A percentile compares a stretch with the other conserved stretches of the same genome.
These are phyloP conservation scores for Okamejei kenojei DNA, from an alignment of 2,797 vertebrate genomes.

Conservation along the genomic window DNA sequence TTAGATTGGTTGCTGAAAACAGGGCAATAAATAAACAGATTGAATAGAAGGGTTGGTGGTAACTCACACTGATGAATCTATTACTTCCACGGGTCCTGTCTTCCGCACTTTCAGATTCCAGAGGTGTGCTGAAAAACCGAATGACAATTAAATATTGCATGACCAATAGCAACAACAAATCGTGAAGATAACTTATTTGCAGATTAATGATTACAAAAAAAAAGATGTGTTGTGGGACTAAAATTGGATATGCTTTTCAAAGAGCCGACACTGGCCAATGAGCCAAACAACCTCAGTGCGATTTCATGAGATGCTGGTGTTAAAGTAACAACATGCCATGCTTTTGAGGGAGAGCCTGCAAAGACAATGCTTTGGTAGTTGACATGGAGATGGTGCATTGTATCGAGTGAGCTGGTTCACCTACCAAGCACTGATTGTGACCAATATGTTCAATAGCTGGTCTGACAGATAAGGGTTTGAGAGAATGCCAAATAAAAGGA, in stretches of 20 bases:
- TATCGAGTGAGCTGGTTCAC: too few relatives aligned
- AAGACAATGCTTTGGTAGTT: background rate
- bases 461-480: background rate
- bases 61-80: background rate
- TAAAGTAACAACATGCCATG: background rate
- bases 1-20: background rate
- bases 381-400: background rate
- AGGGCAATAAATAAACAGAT: background rate
- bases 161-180: background rate
- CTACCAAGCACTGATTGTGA: background rate
- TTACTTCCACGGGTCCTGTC: background rate
- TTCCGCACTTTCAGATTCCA: background rate
- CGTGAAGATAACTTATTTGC: background rate
- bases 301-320: background rate
- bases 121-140: background rate
- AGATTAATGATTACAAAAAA: background rate
- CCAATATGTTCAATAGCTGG: background rate
- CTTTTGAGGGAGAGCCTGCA: background rate
- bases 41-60: too few relatives aligned
- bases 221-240: background rate
- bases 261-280: background rate
- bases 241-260: background rate
- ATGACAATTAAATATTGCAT: background rate
- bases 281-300: background rate
- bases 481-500: background rate